Evolutionary conservation across 2,113 vertebrate species (phyloP), one percentile per base, ranked within the genome.

Genomic region (Orientallactaga bullata): DNA sequence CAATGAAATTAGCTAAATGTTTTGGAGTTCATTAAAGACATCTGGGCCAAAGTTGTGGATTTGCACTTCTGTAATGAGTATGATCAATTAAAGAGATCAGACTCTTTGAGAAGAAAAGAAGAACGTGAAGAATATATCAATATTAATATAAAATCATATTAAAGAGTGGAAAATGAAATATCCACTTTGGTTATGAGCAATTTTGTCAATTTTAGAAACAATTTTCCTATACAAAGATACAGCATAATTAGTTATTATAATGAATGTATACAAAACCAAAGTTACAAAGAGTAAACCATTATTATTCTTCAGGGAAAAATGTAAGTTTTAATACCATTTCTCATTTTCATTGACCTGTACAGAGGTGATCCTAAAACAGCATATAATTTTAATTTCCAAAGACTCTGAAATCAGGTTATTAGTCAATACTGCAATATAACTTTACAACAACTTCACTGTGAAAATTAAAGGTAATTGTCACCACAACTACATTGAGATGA

Each of bases 401-500:
- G 42, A 81, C 35, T 26, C 71, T 23, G 26, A 28, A 23, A 81
- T 68, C 55, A 72, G 35, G 6, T 42, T 83, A 20, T 74, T 66
- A 61, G 85, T 47, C 58, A 91, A 72, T 77, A 77, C 82, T 77
- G 77, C 3, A 42, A 51, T 61, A 72, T 7, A 85, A 85, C 42
- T 26, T 15, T 74, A 7, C 8, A 35, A 13, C 3, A 26, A 73
- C 10, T 58, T 89, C 47, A 74, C 2, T 83, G 11, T 63, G 10
- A 90, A 93, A 96, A 39, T 39, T 30, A 39, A 66, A 94, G 68
- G 23, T 32, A 72, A n/a, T 55, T 63, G 30, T 60, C 73, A 71
- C 6, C 7, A 23, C 69, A 68, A 58, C 35, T 58, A 8, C 65
- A 7, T 23, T 20, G 5, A 63, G 9, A 85, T 26, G 61, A 20